Base-by-base conservation (phyloP, 2,888 invertebrate species). In the Drosophila mayaguana region DNA sequence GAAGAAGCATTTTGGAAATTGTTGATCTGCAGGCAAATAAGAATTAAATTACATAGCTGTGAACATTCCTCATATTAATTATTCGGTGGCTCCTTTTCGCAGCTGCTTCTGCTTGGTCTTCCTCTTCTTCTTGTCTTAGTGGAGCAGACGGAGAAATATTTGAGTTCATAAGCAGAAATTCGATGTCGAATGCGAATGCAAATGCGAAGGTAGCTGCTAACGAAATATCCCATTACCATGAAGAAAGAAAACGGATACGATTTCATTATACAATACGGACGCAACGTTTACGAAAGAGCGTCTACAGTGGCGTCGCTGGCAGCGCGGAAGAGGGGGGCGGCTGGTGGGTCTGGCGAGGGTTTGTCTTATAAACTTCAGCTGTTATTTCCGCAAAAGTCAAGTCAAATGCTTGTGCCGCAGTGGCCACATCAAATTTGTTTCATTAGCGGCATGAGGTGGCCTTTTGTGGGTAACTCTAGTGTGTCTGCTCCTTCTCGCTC, bases 351-450 rank as follows among this genome's bases (percentile, higher is more conserved):
- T 48, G 28, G n/a, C 25, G 9, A 46, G 46, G 46, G 46, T 28
- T 36, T 53, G 53, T 38, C 38, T 53, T 38, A 38, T 34, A 77
- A 20, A 28, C 38, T 22, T 54, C 25, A 42, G 66, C 73, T 72
- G 73, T 68, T 81, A 80, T 83, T 83, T 89, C 85, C 89, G 82
- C 85, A 81, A 81, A 81, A 42, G 55, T 77, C 61, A 72, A 78
- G 63, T 61, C 60, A 51, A 72, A 77, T 72, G 63, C 60, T 80
- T 54, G 54, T 60, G 48, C 36, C 62, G 22, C 82, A 69, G 67
- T 78, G 82, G 79, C 80, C 88, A 88, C 76, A 82, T 88, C 75
- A 82, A 89, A 83, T 89, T 88, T 84, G 89, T 89, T 90, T 90
- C 89, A 86, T 86, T 90, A 90, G 69, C 78, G 71, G 84, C 90